These are phyloP conservation scores for Scolanthus callimorphus DNA, from an alignment of 92 coral and sea anemone genomes.

Conservation along the genomic window DNA sequence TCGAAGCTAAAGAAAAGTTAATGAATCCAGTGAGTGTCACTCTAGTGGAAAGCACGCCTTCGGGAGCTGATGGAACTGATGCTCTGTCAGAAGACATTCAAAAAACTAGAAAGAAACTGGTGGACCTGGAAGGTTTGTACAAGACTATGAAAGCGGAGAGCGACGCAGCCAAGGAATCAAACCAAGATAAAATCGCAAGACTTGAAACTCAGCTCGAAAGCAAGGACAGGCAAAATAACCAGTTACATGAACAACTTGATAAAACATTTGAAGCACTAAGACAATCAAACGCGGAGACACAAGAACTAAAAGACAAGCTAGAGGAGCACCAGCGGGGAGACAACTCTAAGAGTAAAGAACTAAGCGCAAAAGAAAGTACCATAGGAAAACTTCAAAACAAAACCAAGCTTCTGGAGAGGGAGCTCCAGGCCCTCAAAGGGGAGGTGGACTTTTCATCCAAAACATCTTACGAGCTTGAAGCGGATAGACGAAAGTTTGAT, in stretches of 20 bases:
- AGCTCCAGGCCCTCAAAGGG: slow-evolving; percentile 53
- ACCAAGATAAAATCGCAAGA: slow-evolving; percentile 62
- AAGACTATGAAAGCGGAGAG: slow-evolving; percentile 41
- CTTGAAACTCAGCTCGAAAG: slow-evolving; percentile 75
- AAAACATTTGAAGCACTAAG: slow-evolving; percentile 61
- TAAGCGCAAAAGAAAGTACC: slow-evolving; percentile 57
- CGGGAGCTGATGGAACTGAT: slow-evolving; percentile 53
- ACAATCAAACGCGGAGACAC: slow-evolving; percentile 54
- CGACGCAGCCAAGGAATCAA: slow-evolving; percentile 43
- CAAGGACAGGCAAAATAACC: slow-evolving; percentile 52
- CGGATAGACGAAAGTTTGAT: slow-evolving; percentile 54
- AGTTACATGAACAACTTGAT: slow-evolving; percentile 67
- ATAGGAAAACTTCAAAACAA: slow-evolving; percentile 69
- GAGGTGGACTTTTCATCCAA: slow-evolving; percentile 50
- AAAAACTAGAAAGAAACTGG: slow-evolving; percentile 57
- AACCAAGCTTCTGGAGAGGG: slow-evolving; percentile 53
- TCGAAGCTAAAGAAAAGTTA: slow-evolving; percentile 52
- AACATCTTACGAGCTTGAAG: slow-evolving; percentile 60
- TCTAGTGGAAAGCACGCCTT: slow-evolving; percentile 52
- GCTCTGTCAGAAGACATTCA: slow-evolving; percentile 60
- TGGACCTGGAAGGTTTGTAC: slow-evolving; percentile 55
- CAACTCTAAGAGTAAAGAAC: slow-evolving; percentile 43
- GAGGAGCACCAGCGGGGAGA: slow-evolving; percentile 58
- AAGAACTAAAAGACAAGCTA: slow-evolving; percentile 39
- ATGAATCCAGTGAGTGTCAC: slow-evolving; percentile 19